Conservation (phyloP, 2,113 vertebrate genomes). For the Sinocyclocheilus anshuiensis region DNA sequence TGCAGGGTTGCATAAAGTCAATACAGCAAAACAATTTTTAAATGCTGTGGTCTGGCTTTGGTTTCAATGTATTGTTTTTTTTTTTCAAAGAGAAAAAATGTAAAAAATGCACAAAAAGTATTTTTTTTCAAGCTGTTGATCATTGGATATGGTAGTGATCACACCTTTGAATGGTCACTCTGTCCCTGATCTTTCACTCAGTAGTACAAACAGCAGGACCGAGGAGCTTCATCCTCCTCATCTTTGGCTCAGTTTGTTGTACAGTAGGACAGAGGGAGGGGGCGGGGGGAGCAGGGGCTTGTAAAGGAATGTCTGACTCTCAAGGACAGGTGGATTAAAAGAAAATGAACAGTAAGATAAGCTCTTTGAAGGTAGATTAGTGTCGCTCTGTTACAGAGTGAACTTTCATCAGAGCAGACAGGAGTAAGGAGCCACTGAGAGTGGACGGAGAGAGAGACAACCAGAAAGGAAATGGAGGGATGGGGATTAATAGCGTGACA, state of each 20-base stretch:
- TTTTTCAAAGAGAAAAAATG: background rate
- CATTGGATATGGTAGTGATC: background rate
- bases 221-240: slow-evolving; percentile 18
- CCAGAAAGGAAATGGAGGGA: slow-evolving; percentile 33
- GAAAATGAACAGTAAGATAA: slow-evolving; percentile 45
- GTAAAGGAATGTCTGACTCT: slow-evolving; percentile 34
- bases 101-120: background rate
- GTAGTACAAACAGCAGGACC: slow-evolving; percentile 50
- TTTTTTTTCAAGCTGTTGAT: background rate
- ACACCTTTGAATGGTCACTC: slow-evolving; percentile 24
- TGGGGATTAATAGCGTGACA: slow-evolving; percentile 61
- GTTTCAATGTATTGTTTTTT: background rate
- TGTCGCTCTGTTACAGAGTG: slow-evolving; percentile 53
- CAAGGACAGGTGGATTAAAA: slow-evolving; percentile 27
- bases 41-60: slow-evolving; percentile 10
- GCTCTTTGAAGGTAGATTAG: slow-evolving; percentile 62
- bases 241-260: slow-evolving; percentile 58
- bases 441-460: slow-evolving; percentile 15
- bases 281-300: background rate
- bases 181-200: slow-evolving; percentile 37
- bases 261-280: slow-evolving; percentile 37
- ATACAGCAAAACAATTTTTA: background rate
- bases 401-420: slow-evolving; percentile 48
- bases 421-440: background rate
- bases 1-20: background rate